These are phyloP conservation scores for Limnodromus scolopaceus DNA, from an alignment of 2,797 vertebrate species.

Conservation along the genomic window DNA sequence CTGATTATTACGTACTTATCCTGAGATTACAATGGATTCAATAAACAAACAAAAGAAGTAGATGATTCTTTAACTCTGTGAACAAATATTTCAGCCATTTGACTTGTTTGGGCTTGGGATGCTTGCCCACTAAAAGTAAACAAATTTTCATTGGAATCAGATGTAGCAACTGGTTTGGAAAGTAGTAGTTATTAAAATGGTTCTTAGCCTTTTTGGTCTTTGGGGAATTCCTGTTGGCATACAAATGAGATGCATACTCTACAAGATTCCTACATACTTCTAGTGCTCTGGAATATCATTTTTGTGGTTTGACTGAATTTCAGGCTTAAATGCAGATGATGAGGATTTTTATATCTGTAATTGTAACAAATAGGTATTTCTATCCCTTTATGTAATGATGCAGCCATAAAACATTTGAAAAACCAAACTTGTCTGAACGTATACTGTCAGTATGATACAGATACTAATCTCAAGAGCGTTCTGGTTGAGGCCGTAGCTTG, in stretches of 20 bases:
- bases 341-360: slow-evolving; percentile 32
- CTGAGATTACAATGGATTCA: background rate
- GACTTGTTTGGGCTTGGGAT: slow-evolving; percentile 61
- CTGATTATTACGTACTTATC: background rate
- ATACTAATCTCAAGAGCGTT: background rate
- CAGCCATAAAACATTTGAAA: slow-evolving; percentile 35
- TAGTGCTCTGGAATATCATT: slow-evolving; percentile 10
- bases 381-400: slow-evolving; percentile 7
- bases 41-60: background rate
- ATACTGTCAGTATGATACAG: background rate
- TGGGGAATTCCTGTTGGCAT: slow-evolving; percentile 3
- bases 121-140: slow-evolving; percentile 31
- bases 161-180: slow-evolving; percentile 34
- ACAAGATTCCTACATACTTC: slow-evolving; percentile 37
- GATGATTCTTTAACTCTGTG: slow-evolving; percentile 5
- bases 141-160: slow-evolving; percentile 62
- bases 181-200: slow-evolving; percentile 26
- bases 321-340: background rate
- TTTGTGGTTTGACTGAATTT: background rate
- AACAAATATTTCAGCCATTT: slow-evolving; percentile 46
- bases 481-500: background rate
- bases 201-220: background rate
- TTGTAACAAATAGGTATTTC: slow-evolving; percentile 31
- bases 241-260: background rate
- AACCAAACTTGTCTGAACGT: background rate